Evolutionary conservation across 2,888 invertebrate genomes (phyloP).

Genomic region (Tetanocera ferruginea): DNA sequence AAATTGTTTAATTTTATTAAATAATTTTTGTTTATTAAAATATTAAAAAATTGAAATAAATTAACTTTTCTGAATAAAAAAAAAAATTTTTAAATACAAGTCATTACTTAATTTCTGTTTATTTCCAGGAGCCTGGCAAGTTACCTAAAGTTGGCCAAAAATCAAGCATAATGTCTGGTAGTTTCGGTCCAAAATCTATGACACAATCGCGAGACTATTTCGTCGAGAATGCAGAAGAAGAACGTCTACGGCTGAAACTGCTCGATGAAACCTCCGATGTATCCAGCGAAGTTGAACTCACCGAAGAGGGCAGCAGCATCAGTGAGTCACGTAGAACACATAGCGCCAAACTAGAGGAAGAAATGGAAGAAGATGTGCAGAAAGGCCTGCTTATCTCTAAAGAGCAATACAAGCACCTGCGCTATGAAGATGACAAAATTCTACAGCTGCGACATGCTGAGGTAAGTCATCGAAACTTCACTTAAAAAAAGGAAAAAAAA

Average conservation of each 20-base stretch:
- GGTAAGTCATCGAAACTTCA: constrained; percentile 66
- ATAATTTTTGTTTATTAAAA: too few species aligned
- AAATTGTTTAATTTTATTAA: too few species aligned
- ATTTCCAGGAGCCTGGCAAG: constrained; percentile 34
- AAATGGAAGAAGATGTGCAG: constrained; percentile 62
- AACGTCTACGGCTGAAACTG: constrained; percentile 35
- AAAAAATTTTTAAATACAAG: background rate
- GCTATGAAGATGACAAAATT: constrained; percentile 73
- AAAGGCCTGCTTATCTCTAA: constrained; percentile 71
- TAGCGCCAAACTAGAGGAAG: constrained; percentile 56
- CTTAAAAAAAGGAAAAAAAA: background rate
- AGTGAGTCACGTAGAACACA: constrained; percentile 58
- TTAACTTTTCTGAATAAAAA: background rate
- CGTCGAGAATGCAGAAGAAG: constrained; percentile 27
- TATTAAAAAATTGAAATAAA: background rate
- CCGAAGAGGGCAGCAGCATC: constrained; percentile 58
- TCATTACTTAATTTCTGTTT: background rate
- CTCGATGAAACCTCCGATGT: constrained; percentile 61
- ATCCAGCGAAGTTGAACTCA: constrained; percentile 53
- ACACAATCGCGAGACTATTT: background rate
- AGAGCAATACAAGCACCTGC: constrained; percentile 72
- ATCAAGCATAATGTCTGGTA: background rate
- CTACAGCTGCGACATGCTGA: constrained; percentile 71
- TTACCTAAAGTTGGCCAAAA: constrained; percentile 31
- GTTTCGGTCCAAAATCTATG: background rate